Evolutionary conservation across 2,888 invertebrate species (phyloP).

Genomic region (Thalpophila matura): DNA sequence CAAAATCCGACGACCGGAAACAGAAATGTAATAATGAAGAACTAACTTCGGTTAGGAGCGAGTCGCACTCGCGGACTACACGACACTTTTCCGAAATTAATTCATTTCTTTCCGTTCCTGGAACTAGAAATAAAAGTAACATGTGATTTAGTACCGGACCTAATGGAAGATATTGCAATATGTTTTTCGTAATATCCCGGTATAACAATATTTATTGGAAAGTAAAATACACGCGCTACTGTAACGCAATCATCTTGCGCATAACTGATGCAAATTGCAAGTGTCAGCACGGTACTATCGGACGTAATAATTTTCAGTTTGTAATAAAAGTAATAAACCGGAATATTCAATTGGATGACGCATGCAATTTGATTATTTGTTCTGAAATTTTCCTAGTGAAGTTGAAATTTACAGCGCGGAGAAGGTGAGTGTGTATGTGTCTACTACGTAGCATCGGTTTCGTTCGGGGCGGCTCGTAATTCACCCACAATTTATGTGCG

Average conservation of each 20-base stretch:
- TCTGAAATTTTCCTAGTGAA: slow-evolving; percentile 70
- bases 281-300: slow-evolving; percentile 67
- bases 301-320: slow-evolving; percentile 70
- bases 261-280: slow-evolving; percentile 69
- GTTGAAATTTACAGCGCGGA: slow-evolving; percentile 79
- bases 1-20: slow-evolving; percentile 88
- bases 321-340: slow-evolving; percentile 69
- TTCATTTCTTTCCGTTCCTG: slow-evolving; percentile 73
- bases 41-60: slow-evolving; percentile 76
- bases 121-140: slow-evolving; percentile 52
- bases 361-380: slow-evolving; percentile 77
- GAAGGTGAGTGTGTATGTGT: slow-evolving; percentile 71
- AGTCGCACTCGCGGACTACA: slow-evolving; percentile 69
- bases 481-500: slow-evolving; percentile 88
- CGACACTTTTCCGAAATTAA: slow-evolving; percentile 72
- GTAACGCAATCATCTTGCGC: slow-evolving; percentile 55
- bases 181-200: slow-evolving; percentile 28
- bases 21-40: slow-evolving; percentile 88
- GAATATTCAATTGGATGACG: slow-evolving; percentile 75
- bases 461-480: slow-evolving; percentile 80
- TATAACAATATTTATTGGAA: slow-evolving; percentile 54
- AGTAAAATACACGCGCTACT: slow-evolving; percentile 54
- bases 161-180: slow-evolving; percentile 31
- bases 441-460: slow-evolving; percentile 70
- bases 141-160: slow-evolving; percentile 48